Base-by-base conservation (phyloP, 2,113 vertebrate species). In the Aptenodytes patagonicus region DNA sequence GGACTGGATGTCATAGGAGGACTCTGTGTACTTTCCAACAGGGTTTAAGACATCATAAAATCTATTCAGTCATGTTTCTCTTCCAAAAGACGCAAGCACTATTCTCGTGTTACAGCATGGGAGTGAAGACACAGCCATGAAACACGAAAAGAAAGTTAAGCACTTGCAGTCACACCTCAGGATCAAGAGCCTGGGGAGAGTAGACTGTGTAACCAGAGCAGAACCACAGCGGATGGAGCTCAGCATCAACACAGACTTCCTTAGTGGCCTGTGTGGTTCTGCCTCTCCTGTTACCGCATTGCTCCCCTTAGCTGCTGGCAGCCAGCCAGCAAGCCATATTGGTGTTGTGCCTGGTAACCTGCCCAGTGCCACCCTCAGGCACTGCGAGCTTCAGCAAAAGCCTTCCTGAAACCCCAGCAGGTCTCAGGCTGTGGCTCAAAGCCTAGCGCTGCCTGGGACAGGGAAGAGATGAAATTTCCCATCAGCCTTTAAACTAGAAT, bases 161-260 rank as follows among this genome's bases (percentile, higher is more conserved):
- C 10, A 31, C 6, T 46, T 36, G 17, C 22, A 83, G 22, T 66
- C 18, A 20, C 14, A 47, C 25, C 13, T 70, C 0, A 1, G 46
- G 3, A 36, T 70, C 20, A 34, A 40, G 24, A 76, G 17, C 11
- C 18, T 4, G 32, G 22, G 18, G 14, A 58, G 3, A 44, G 13
- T 0, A 0, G 28, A 10, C 7, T 83, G 19, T 17, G 47, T 46
- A 78, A 82, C 31, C 40, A 71, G 24, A 40, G 15, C 8, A 76
- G 42, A 14, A 61, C 17, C 20, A 11, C 26, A 34, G 18, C 1
- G 2, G 36, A 38, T 1, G 1, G 15, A 76, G 3, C 7, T 60
- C 52, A 83, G 40, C 36, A 51, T 34, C 42, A 3, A 4, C 1
- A 0, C 0, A 0, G 24, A 19, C 4, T 4, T 54, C 21, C 19